Base-by-base conservation (phyloP, 2,113 vertebrate species). In the Stomatorhinus ivindoensis region DNA sequence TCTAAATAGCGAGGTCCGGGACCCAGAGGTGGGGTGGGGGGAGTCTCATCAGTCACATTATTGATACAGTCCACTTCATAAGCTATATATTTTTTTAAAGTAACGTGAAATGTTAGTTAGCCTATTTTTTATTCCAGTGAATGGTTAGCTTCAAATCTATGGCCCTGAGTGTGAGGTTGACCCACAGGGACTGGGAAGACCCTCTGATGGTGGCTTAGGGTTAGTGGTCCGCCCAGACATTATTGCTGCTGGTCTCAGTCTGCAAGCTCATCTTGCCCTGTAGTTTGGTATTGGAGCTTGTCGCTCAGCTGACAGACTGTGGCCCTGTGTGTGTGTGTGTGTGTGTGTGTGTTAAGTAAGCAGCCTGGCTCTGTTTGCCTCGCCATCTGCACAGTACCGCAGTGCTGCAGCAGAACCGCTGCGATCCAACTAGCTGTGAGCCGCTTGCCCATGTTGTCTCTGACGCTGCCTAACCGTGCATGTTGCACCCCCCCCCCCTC, bases 401-500 rank as follows among this genome's bases (percentile, higher is more conserved):
- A 44, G 39, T 3, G 3, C 69, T 76, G 69, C 31, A 39, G 31
- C 69, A 39, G 31, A 76, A 39, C 69, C 69, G 1, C 69, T 35
- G 35, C 4, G 11, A 51, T 1, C 84, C 80, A 93, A 91, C 21
- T 44, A n/a, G 87, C 61, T 94, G 93, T 95, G 88, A 92, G 95
- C 94, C 93, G 94, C 94, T n/a, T 95, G 95, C 93, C 94, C 92
- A 53, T 95, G 92, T 95, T 93, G 91, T 95, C 94, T 93, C 15
- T 94, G 94, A 95, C 93, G 93, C 95, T 94, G 93, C 95, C 96
- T 97, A 98, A 98, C 95, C 96, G 96, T 96, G 97, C 97, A 95
- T 97, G 97, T 98, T 92, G 94, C 96, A 94, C 93, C 97, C 97
- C 96, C 95, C 93, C 97, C 97, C 97, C 96, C 97, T 94, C 95